Evolutionary conservation across 2,888 invertebrate genomes (phyloP).

Genomic region (Drosophila siamana): DNA sequence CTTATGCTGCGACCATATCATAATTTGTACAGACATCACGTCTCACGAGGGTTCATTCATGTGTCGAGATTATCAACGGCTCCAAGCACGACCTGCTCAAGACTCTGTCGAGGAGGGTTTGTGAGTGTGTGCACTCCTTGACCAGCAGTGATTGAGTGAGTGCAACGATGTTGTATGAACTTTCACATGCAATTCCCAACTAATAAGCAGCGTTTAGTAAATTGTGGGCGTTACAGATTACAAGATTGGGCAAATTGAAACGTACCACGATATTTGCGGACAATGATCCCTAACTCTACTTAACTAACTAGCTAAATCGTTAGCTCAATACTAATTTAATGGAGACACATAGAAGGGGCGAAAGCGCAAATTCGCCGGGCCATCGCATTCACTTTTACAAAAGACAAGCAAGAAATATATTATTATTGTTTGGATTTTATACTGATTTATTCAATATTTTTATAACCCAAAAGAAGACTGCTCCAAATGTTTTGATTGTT

Average conservation of each 20-base stretch:
- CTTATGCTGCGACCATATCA: constrained; percentile 55
- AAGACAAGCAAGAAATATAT: constrained; percentile 3
- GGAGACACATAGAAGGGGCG: constrained; percentile 22
- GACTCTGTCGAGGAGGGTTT: constrained; percentile 15
- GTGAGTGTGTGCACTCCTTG: constrained; percentile 48
- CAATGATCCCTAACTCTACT: constrained; percentile 51
- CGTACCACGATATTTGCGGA: constrained; percentile 38
- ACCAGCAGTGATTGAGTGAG: constrained; percentile 24
- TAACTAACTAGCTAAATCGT: constrained; percentile 40
- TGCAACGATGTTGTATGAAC: constrained; percentile 46
- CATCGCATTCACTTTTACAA: constrained; percentile 48
- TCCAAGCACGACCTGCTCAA: constrained; percentile 57
- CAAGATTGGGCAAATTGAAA: constrained; percentile 45
- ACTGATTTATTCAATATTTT: constrained; percentile 22
- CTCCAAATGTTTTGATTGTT: constrained; percentile 14
- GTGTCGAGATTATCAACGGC: constrained; percentile 72
- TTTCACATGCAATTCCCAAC: constrained; percentile 64
- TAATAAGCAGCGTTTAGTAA: constrained; percentile 57
- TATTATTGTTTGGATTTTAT: constrained; percentile 11
- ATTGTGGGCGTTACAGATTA: constrained; percentile 51
- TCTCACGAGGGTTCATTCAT: constrained; percentile 59
- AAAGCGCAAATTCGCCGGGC: constrained; percentile 48
- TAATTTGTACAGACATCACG: constrained; percentile 71
- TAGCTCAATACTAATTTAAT: constrained; percentile 35
- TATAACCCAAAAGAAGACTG: constrained; percentile 7